Conservation (phyloP, 2,888 invertebrate genomes). For the Drosophila yooni region DNA sequence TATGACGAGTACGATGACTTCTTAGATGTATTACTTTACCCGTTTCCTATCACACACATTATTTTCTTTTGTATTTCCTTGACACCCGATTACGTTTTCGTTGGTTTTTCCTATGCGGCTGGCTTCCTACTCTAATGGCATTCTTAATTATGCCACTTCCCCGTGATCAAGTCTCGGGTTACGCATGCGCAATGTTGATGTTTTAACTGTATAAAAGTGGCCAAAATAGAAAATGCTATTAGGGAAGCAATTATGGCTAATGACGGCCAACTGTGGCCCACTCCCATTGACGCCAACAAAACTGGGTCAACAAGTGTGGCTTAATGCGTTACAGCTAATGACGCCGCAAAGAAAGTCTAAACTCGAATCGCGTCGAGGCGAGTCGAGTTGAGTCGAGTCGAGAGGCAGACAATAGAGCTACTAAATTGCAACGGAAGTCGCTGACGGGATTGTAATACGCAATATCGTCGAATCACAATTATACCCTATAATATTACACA, state of each 20-base stretch:
- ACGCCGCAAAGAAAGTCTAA: slow-evolving; percentile 49
- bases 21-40: slow-evolving; percentile 9
- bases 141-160: slow-evolving; percentile 60
- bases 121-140: slow-evolving; percentile 50
- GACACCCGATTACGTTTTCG: slow-evolving; percentile 52
- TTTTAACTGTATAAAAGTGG: slow-evolving; percentile 31
- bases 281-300: slow-evolving; percentile 10
- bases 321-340: slow-evolving; percentile 46
- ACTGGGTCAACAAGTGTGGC: slow-evolving; percentile 67
- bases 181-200: slow-evolving; percentile 67
- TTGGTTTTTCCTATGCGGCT: slow-evolving; percentile 40
- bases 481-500: slow-evolving; percentile 13
- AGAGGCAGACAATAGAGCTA: slow-evolving; percentile 32
- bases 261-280: slow-evolving; percentile 53
- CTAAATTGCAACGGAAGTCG: slow-evolving; percentile 55
- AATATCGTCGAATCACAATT: slow-evolving; percentile 23
- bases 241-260: slow-evolving; percentile 68
- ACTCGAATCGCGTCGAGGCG: neutral
- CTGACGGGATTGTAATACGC: slow-evolving; percentile 32
- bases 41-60: slow-evolving; percentile 34
- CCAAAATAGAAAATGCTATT: slow-evolving; percentile 53
- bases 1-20: slow-evolving; percentile 12
- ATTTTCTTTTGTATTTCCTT: slow-evolving; percentile 37
- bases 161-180: slow-evolving; percentile 30
- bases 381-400: neutral